These are phyloP conservation scores for Piezodorus guildinii DNA, from an alignment of 1,140 invertebrate species.

Conservation along the genomic window DNA sequence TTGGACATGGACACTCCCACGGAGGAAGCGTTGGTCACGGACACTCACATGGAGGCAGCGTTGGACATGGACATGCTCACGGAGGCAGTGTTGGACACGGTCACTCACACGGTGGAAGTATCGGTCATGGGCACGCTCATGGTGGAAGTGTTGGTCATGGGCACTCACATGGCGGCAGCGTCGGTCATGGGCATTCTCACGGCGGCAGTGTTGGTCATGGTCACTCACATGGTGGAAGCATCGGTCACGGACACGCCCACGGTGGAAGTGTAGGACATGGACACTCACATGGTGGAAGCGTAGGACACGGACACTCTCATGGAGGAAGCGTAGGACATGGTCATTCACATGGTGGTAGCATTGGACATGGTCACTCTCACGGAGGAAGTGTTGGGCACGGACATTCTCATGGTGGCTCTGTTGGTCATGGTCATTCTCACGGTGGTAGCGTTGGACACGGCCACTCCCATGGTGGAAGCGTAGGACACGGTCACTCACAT, in stretches of 20 bases:
- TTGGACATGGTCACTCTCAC: background rate
- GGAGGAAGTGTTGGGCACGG: background rate
- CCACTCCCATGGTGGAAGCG: background rate
- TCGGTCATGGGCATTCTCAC: conserved; percentile 21
- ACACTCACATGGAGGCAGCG: background rate
- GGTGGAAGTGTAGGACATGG: conserved; percentile 22
- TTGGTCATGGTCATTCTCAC: conserved; percentile 3
- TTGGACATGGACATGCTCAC: conserved; percentile 10
- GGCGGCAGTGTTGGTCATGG: conserved; percentile 19
- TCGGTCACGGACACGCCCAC: conserved; percentile 20
- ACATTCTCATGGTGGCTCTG: background rate
- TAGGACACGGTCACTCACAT: background rate
- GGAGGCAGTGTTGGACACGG: conserved; percentile 21
- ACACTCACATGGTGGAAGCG: conserved; percentile 20
- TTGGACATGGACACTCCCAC: conserved; percentile 2
- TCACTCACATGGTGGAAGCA: conserved; percentile 19
- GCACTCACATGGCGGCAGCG: conserved; percentile 22
- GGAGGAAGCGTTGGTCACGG: conserved; percentile 9
- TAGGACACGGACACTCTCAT: conserved; percentile 20
- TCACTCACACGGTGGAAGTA: conserved; percentile 13
- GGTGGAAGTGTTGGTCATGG: conserved; percentile 21
- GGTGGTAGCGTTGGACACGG: background rate
- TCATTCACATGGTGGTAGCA: background rate
- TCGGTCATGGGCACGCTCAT: conserved; percentile 3
- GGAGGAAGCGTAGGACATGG: conserved; percentile 1